Evolutionary conservation across 2,797 vertebrate species (phyloP).

Genomic region (Euthynnus affinis): DNA sequence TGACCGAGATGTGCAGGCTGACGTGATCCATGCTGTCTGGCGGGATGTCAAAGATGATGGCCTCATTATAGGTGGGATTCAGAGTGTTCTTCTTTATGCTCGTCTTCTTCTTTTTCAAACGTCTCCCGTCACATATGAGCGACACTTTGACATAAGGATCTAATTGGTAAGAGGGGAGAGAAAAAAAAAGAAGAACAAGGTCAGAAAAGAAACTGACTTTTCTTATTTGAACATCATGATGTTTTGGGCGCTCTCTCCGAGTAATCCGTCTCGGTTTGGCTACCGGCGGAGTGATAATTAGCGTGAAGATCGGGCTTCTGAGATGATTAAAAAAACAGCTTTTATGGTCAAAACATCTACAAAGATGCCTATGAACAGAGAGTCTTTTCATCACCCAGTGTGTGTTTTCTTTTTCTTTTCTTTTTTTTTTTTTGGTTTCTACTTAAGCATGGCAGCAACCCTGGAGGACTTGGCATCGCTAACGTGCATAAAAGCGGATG

Average conservation of each 20-base stretch:
- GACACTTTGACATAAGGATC: conserved; percentile 99
- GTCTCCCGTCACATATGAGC: conserved; percentile 94
- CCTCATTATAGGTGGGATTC: conserved; percentile 98
- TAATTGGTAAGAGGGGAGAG: conserved; percentile 63
- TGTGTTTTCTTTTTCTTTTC: background rate
- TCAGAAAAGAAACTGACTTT: background rate
- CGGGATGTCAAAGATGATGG: conserved; percentile 99
- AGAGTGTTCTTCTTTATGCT: conserved; percentile 99
- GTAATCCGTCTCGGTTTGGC: conserved; percentile 3
- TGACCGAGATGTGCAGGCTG: conserved; percentile 97
- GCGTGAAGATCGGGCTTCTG: background rate
- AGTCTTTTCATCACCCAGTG: background rate
- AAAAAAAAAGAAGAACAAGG: background rate
- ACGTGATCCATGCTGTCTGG: conserved; percentile 99
- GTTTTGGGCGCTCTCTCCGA: background rate
- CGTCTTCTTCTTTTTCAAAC: conserved; percentile 99
- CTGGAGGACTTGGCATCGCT: conserved; percentile 47
- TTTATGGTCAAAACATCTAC: conserved; percentile 27
- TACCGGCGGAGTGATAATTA: conserved; percentile 15
- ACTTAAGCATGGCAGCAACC: conserved; percentile 40
- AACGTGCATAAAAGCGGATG: conserved; percentile 57
- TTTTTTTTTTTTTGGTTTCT: conserved; percentile 22
- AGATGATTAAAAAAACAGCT: conserved; percentile 16
- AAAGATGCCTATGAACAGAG: conserved; percentile 15
- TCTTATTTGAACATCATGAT: background rate